Base-by-base conservation (phyloP, 2,113 vertebrate genomes). In the Thoracochromis brauschi region DNA sequence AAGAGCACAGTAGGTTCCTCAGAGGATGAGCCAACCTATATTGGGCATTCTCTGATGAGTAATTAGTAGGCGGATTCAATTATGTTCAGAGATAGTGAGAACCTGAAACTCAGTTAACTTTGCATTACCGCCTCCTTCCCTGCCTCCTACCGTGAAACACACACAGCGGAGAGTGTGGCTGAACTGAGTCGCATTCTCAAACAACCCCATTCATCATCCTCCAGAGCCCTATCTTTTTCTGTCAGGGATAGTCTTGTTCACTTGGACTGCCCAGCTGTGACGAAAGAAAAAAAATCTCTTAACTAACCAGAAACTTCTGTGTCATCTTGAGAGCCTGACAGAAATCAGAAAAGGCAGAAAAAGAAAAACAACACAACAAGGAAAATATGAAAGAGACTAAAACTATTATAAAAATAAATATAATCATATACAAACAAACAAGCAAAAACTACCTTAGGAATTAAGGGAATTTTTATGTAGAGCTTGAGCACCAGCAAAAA, bases 131-230 rank as follows among this genome's bases (percentile, higher is more conserved):
- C 40, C 40, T 81, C 78, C 84, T 90, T 78, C 82, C 80, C 75
- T 58, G 14, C 53, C 49, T 86, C 31, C 38, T 78, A 71, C 68
- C 12, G n/a, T 47, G 65, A 90, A 58, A 89, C 85, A 86, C 81
- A 80, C 53, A 88, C 73, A 85, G 71, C n/a, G 13, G 55, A 54
- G 82, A 88, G 90, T 53, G 88, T 29, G 81, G 75, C 87, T 86
- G 83, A 91, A 87, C 85, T 81, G 88, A 90, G 84, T 49, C 86
- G 88, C 89, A 78, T 90, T 85, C 86, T 87, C 90, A 90, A 92
- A 90, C 91, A 93, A 82, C 51, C 83, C 81, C 95, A 96, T 95
- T 95, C 91, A 95, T 95, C 91, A 95, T 93, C 86, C 86, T 87
- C 91, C 53, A 73, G 71, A 87, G 24, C 71, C 57, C 78, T 91